phyloP scores from a whole-genome alignment of 2,888 invertebrate species.

The Empis stercorea region DNA sequence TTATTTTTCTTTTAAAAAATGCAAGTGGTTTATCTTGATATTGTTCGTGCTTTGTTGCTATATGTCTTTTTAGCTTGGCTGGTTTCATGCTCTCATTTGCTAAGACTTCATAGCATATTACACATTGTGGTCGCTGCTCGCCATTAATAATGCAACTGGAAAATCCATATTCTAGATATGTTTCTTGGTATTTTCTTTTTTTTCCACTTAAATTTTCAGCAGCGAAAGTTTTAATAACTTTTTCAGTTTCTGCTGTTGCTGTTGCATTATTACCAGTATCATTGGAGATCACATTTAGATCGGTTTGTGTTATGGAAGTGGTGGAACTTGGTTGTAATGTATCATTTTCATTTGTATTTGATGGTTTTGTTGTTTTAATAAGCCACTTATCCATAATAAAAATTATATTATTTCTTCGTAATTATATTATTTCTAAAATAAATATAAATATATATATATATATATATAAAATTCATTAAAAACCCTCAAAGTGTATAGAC shows the following conservation, averaged over 20 bases:
- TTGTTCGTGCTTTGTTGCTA: neutral
- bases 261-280: neutral
- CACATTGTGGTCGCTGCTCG: slow-evolving; percentile 1
- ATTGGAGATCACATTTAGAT: neutral
- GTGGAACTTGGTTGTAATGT: neutral
- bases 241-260: no score
- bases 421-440: neutral
- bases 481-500: no score
- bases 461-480: no score
- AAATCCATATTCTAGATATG: neutral
- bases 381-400: neutral
- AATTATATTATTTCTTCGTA: no score
- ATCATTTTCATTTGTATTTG: neutral
- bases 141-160: neutral
- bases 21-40: neutral
- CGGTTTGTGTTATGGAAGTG: neutral
- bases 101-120: slow-evolving; percentile 1
- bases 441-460: neutral
- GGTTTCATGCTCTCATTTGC: neutral
- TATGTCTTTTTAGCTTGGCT: neutral
- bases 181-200: neutral
- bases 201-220: neutral
- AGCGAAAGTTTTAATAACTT: no score
- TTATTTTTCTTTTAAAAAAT: neutral
- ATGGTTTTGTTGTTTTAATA: neutral